These are phyloP conservation scores for Sebastes wilsoni DNA, from an alignment of 2,797 vertebrate genomes.

Conservation along the genomic window DNA sequence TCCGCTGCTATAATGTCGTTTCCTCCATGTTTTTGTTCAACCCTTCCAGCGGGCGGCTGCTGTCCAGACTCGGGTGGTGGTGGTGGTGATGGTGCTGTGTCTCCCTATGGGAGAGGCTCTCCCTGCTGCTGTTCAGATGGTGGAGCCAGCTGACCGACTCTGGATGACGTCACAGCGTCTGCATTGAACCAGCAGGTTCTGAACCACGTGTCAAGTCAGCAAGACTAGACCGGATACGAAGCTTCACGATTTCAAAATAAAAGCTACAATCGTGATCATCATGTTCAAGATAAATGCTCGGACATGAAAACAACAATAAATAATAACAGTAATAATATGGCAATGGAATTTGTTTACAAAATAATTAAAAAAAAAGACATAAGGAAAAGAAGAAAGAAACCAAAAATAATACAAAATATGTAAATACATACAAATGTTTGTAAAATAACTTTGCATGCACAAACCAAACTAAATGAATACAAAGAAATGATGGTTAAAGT, in stretches of 20 bases:
- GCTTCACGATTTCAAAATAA: constrained; percentile 42
- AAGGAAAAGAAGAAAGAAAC: no score
- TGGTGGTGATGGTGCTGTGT: constrained; percentile 64
- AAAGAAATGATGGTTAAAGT: no score
- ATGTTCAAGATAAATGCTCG: not conserved
- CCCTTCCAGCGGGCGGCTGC: constrained; percentile 44
- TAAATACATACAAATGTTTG: no score
- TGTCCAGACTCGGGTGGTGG: constrained; percentile 56
- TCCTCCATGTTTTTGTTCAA: constrained; percentile 38
- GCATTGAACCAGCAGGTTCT: constrained; percentile 61
- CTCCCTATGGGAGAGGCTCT: constrained; percentile 78
- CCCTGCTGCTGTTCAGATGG: constrained; percentile 65
- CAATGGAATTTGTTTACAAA: no score
- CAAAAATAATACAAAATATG: no score
- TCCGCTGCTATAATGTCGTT: constrained; percentile 17
- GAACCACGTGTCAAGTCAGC: constrained; percentile 30
- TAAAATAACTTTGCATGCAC: no score
- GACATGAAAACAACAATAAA: no score
- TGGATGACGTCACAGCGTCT: constrained; percentile 81
- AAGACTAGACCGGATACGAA: not conserved
- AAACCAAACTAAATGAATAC: no score
- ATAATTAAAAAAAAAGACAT: no score
- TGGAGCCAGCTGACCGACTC: constrained; percentile 78
- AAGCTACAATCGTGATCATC: not conserved
- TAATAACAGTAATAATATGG: no score